Base-by-base conservation (phyloP, 2,797 vertebrate species). In the Coranthus polyacanthus region DNA sequence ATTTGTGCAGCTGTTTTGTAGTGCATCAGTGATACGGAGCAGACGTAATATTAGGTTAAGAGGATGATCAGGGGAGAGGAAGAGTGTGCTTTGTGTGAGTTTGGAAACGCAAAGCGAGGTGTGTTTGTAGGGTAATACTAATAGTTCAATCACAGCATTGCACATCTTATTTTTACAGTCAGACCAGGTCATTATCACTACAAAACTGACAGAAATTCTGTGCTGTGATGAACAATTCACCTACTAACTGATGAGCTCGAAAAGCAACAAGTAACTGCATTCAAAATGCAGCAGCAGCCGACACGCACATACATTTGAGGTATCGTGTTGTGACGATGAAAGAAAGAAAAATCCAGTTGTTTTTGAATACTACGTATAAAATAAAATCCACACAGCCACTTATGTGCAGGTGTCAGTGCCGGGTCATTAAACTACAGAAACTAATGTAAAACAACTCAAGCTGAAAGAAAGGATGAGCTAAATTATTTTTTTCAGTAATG, bases 1-100 rank as follows among this genome's bases (percentile, higher is more conserved):
- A 76, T 83, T 71, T 75, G 51, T 39, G 72, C 75, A 72, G 70
- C 68, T 79, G 79, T 62, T 71, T 66, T 16, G 49, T 16, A 15
- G 32, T 51, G 44, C 59, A 67, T 46, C 16, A n/a, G 32, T 39
- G 36, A 62, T 52, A 53, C 50, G 45, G 0, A 10, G 47, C 49
- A 53, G 45, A 81, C 47, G 55, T 13, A 37, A 72, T 56, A 60
- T 64, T 2, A 55, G 12, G 66, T 52, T 26, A 63, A 65, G 44
- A 9, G 29, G 50, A 55, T 4, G 10, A 78, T 42, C 42, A 54
- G 51, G 6, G 45, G 37, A 49, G 72, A 58, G 43, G 5, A n/a
- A 78, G 6, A 21, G 64, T 1, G n/a, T 18, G 39, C n/a, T 20
- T 41, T 45, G 12, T 32, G 7, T 32, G n/a, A n/a, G n/a, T 32